Percentiles rank a stretch among this genome's conserved stretches.
Conservation (phyloP, 2,888 invertebrate genomes). For the Gymnoscelis rufifasciata region DNA sequence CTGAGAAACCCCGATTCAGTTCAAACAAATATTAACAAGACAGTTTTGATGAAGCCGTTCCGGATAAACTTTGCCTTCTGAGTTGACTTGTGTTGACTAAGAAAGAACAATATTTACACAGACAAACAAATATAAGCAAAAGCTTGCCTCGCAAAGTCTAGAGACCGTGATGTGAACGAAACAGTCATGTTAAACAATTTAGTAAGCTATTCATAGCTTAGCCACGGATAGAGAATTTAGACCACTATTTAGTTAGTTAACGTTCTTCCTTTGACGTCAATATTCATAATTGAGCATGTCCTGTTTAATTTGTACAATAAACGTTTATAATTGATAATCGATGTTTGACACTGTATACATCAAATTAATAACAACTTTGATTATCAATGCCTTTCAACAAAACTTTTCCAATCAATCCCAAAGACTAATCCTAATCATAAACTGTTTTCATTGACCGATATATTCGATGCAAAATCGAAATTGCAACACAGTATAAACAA, state of each 20-base stretch:
- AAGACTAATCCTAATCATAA: too few relatives aligned
- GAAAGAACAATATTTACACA: constrained; percentile 1
- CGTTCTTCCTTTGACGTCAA: constrained; percentile 37
- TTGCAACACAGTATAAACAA: too few relatives aligned
- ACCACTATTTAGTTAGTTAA: constrained; percentile 27
- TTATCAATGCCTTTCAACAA: too few relatives aligned
- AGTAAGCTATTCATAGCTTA: constrained; percentile 16
- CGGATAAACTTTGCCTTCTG: background rate
- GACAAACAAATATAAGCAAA: background rate
- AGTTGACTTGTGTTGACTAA: background rate
- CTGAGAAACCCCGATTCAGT: background rate
- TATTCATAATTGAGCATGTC: constrained; percentile 34
- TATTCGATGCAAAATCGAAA: too few relatives aligned
- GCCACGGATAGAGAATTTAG: constrained; percentile 24
- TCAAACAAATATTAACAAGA: background rate
- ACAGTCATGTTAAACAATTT: constrained; percentile 14
- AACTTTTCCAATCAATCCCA: too few relatives aligned
- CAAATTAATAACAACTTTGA: too few relatives aligned
- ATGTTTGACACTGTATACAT: background rate
- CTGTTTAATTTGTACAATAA: constrained; percentile 32
- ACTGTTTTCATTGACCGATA: too few relatives aligned
- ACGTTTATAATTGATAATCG: constrained; percentile 24
- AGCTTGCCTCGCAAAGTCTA: background rate
- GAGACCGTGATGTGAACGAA: background rate
- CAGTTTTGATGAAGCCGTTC: background rate